Evolutionary conservation across 2,888 invertebrate genomes (phyloP).

Genomic region (Fragum sueziense): DNA sequence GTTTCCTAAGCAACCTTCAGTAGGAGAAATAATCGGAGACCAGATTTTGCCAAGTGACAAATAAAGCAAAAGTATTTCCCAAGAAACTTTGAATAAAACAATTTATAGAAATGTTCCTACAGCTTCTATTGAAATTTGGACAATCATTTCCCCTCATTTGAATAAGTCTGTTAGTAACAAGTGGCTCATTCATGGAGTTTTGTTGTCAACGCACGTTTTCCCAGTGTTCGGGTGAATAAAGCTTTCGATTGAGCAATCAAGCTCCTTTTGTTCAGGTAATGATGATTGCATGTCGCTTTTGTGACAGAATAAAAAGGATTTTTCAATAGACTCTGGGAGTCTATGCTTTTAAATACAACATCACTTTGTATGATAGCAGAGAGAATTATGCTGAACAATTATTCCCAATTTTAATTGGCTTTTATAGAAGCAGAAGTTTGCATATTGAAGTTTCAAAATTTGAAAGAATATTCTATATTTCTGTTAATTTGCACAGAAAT

Average conservation of each 20-base stretch:
- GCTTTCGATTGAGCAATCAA: conserved; percentile 8
- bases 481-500: no score
- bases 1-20: no score
- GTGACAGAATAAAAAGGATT: conserved; percentile 1
- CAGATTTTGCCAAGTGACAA: no score
- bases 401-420: no score
- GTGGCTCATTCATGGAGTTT: conserved; percentile 8
- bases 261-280: conserved; percentile 16
- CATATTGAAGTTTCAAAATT: no score
- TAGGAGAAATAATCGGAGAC: no score
- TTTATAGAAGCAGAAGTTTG: no score
- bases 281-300: conserved; percentile 10
- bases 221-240: not conserved
- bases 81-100: not conserved
- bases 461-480: no score
- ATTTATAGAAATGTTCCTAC: not conserved
- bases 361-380: no score
- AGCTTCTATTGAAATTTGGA: not conserved
- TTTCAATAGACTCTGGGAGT: not conserved
- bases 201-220: conserved; percentile 4
- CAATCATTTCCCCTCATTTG: not conserved
- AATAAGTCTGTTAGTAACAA: conserved; percentile 6
- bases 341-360: no score
- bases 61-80: no score
- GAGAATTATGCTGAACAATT: no score